These are phyloP conservation scores for Liodrosophila aerea DNA, from an alignment of 2,888 invertebrate genomes.

Conservation along the genomic window DNA sequence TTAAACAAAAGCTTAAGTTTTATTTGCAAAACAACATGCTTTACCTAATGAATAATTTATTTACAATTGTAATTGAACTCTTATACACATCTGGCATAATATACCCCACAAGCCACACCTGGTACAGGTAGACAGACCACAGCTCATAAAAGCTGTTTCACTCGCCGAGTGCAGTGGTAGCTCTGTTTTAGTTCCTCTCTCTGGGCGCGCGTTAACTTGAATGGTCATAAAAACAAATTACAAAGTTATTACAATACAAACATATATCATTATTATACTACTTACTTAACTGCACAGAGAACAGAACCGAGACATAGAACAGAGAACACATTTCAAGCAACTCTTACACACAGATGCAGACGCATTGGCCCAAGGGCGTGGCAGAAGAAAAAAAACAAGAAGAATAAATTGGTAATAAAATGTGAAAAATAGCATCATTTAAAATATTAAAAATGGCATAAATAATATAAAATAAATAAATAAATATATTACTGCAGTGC, in stretches of 20 bases:
- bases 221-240: constrained; percentile 61
- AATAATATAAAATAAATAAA: constrained; percentile 74
- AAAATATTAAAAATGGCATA: constrained; percentile 72
- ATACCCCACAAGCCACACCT: no score
- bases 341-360: constrained; percentile 23
- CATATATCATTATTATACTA: constrained; percentile 35
- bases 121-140: no score
- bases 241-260: constrained; percentile 50
- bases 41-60: no score
- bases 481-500: constrained; percentile 70
- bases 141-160: no score
- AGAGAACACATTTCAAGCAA: constrained; percentile 35
- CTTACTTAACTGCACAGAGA: constrained; percentile 16
- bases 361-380: constrained; percentile 8
- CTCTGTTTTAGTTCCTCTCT: constrained; percentile 13
- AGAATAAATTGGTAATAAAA: constrained; percentile 76
- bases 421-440: constrained; percentile 76
- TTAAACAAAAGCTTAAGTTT: no score
- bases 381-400: no score
- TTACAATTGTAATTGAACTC: no score
- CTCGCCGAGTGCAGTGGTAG: neutral
- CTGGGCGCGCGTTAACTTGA: constrained; percentile 38
- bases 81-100: no score
- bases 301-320: constrained; percentile 4
- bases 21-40: no score